phyloP scores from a whole-genome alignment of 35 echinoderm and acorn worm species.

The Amphiura filiformis region DNA sequence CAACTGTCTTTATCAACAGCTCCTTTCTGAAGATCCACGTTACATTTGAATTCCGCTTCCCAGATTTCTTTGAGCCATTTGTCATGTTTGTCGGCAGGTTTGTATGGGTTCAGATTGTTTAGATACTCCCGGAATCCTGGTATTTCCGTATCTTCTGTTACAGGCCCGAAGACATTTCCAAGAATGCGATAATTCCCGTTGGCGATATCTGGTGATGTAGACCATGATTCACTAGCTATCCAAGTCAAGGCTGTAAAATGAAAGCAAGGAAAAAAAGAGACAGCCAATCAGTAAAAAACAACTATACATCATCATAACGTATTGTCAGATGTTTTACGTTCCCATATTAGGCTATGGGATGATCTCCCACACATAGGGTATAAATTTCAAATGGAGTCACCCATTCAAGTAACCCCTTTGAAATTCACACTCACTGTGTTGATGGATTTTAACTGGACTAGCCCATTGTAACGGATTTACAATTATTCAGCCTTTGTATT shows the following conservation, averaged over 20 bases:
- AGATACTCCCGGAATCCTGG: slow-evolving; percentile 42
- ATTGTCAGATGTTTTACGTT: too few relatives aligned
- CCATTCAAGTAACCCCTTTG: too few relatives aligned
- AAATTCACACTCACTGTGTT: too few relatives aligned
- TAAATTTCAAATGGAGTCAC: too few relatives aligned
- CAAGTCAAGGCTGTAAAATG: slow-evolving; percentile 43
- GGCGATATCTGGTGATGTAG: slow-evolving; percentile 38
- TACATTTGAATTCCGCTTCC: slow-evolving; percentile 53
- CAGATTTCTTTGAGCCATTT: slow-evolving; percentile 64
- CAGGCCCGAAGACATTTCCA: slow-evolving; percentile 41
- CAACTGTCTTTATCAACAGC: neutral
- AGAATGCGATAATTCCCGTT: slow-evolving; percentile 41
- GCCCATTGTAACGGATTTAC: too few relatives aligned
- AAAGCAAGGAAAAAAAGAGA: neutral
- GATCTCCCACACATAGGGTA: too few relatives aligned
- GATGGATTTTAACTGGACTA: too few relatives aligned
- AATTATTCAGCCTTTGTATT: too few relatives aligned
- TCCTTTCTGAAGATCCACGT: neutral
- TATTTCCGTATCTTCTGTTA: slow-evolving; percentile 36
- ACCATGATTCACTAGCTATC: slow-evolving; percentile 52
- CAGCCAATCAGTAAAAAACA: too few relatives aligned
- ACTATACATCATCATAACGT: too few relatives aligned
- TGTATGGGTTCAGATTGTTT: slow-evolving; percentile 28
- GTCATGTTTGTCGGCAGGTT: slow-evolving; percentile 18
- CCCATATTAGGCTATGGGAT: too few relatives aligned